phyloP scores from a whole-genome alignment of 2,113 vertebrate species.

The Peromyscus leucopus region DNA sequence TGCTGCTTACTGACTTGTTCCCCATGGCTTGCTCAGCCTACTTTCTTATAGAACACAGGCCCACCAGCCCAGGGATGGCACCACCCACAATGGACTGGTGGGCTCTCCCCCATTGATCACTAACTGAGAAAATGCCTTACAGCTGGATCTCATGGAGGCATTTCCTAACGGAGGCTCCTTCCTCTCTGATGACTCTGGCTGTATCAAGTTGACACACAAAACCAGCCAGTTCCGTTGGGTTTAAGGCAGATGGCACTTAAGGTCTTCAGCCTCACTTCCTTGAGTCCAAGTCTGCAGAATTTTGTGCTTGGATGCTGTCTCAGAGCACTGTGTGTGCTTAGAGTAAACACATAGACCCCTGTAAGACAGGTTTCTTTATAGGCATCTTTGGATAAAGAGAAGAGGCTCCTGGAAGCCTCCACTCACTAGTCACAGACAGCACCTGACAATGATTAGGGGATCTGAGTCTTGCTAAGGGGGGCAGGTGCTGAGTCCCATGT shows the following conservation, averaged over 20 bases:
- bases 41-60: background rate
- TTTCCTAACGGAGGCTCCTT: background rate
- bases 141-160: background rate
- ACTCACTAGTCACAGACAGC: background rate
- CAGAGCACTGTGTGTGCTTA: background rate
- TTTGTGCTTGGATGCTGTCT: background rate
- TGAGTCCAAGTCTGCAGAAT: background rate
- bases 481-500: rapidly evolving
- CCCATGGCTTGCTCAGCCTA: background rate
- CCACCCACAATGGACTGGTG: background rate
- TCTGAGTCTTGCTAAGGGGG: too few species aligned
- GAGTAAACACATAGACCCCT: background rate
- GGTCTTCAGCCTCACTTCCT: too few species aligned
- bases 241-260: background rate
- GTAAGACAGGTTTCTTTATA: background rate
- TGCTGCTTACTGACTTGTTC: background rate
- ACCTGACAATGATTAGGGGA: rapidly evolving
- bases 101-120: background rate
- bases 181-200: background rate
- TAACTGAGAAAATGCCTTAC: background rate
- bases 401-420: rapidly evolving
- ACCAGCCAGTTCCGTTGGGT: background rate
- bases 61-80: background rate
- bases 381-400: background rate
- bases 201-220: background rate